Conservation (phyloP, 1,140 invertebrate species). For the Ptiloglossa arizonensis region DNA sequence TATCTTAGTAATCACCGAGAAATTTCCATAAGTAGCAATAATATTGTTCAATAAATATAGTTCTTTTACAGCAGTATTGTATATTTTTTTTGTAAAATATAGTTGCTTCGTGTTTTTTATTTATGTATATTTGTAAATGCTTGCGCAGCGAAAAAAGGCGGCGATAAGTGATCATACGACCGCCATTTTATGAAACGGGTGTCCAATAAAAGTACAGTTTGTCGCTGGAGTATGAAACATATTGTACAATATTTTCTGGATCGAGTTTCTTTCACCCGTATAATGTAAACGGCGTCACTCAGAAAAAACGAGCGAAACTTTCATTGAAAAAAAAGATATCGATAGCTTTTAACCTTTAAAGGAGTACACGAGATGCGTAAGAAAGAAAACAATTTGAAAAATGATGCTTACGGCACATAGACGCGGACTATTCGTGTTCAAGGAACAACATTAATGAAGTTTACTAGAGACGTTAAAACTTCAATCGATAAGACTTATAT, state of each 20-base stretch:
- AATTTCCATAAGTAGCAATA: not conserved
- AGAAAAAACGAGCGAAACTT: not conserved
- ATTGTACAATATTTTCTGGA: not conserved
- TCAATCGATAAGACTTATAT: not conserved
- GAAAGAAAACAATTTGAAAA: not conserved
- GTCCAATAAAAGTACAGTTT: constrained; percentile 21
- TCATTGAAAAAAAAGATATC: not conserved
- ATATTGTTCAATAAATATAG: not conserved
- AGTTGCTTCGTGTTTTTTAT: constrained; percentile 1
- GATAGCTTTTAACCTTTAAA: not conserved
- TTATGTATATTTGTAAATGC: not conserved
- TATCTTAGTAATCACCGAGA: not conserved
- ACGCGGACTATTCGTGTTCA: not conserved
- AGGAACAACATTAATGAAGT: too few relatives aligned
- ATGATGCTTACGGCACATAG: not conserved
- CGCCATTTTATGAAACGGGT: constrained; percentile 48
- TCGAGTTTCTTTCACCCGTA: not conserved
- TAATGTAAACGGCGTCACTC: not conserved
- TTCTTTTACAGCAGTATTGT: not conserved
- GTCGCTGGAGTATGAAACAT: not conserved
- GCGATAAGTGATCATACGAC: constrained; percentile 25
- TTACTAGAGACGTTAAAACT: too few relatives aligned
- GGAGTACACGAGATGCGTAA: not conserved
- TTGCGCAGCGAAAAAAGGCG: constrained; percentile 14
- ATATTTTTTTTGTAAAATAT: not conserved